Base-by-base conservation (phyloP, 1,140 invertebrate genomes). In the Drosophila sp. region DNA sequence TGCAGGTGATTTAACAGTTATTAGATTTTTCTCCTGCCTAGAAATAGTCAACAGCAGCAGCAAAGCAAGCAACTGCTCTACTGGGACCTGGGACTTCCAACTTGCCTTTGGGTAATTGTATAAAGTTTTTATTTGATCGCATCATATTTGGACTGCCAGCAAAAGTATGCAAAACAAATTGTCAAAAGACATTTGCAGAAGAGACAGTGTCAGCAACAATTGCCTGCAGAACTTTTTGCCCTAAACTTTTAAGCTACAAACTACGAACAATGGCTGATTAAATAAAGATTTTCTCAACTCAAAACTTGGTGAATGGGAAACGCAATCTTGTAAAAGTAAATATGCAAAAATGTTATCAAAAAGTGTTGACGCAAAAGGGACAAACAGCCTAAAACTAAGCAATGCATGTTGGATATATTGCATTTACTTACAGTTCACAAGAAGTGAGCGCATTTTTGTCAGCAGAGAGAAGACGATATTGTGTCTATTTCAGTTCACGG, bases 1-100 rank as follows among this genome's bases (percentile, higher is more conserved):
- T 89, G 83, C 83, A 89, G 83, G 83, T 89, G 80, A 89, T 89
- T 89, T 89, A 89, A 80, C 83, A 89, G 83, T 89, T 89, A 89
- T 89, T 89, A 89, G 84, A 78, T 82, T 82, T 76, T 65, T 76
- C 62, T 70, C 65, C 40, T 46, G 61, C 48, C 18, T 36, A 46
- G 38, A 50, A 36, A 25, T 45, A 58, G 59, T 62, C 71, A 66
- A 61, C 4, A 43, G n/a, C 32, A 25, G 7, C 4, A 43, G n/a
- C 32, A 25, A 5, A 7, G 21, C 18, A 38, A 25, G 11, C 4
- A 70, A 70, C 36, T 38, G 18, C 54, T 21, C 72, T 57, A 29
- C 43, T 54, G 72, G 72, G 48, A 75, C 25, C 43, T 54, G 72
- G 72, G 48, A 75, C 25, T 54, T 27, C 14, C 29, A 27, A 16